These are phyloP conservation scores for Scortum barcoo DNA, from an alignment of 2,113 vertebrate species.

Conservation along the genomic window DNA sequence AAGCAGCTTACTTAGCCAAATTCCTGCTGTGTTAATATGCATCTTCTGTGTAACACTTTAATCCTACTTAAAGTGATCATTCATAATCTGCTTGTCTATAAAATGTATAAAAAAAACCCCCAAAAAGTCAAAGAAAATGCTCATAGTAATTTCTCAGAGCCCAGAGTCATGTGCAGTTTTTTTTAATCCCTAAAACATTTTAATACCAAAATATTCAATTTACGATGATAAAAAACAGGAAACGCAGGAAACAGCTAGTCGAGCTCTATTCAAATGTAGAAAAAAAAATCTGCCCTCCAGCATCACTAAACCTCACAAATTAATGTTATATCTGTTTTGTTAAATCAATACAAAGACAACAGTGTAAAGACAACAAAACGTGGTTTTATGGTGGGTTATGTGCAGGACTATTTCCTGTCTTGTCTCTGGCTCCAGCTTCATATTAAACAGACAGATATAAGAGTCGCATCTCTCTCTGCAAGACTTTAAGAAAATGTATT, in stretches of 20 bases:
- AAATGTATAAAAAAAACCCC: not conserved
- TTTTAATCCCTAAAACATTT: too few relatives aligned
- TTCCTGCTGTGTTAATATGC: not conserved
- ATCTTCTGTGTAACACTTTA: not conserved
- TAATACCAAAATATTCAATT: not conserved
- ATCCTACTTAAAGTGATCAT: not conserved
- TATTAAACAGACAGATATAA: not conserved
- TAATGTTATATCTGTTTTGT: not conserved
- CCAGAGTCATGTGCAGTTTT: too few relatives aligned
- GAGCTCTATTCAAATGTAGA: not conserved
- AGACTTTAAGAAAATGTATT: too few relatives aligned
- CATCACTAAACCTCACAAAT: not conserved
- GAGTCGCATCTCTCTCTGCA: not conserved
- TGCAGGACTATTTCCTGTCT: not conserved
- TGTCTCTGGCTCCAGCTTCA: not conserved
- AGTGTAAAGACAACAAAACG: not conserved
- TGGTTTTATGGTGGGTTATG: not conserved
- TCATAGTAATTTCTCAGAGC: not conserved
- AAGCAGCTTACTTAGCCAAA: slow-evolving; percentile 8
- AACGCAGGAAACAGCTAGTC: not conserved
- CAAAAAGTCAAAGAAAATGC: not conserved
- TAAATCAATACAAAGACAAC: not conserved
- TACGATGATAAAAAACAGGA: too few relatives aligned
- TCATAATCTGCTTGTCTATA: not conserved
- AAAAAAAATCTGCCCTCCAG: not conserved